Percentiles rank a stretch among this genome's conserved stretches.
Evolutionary conservation across 2,113 vertebrate species (phyloP).

Genomic region (Mixornis gularis): DNA sequence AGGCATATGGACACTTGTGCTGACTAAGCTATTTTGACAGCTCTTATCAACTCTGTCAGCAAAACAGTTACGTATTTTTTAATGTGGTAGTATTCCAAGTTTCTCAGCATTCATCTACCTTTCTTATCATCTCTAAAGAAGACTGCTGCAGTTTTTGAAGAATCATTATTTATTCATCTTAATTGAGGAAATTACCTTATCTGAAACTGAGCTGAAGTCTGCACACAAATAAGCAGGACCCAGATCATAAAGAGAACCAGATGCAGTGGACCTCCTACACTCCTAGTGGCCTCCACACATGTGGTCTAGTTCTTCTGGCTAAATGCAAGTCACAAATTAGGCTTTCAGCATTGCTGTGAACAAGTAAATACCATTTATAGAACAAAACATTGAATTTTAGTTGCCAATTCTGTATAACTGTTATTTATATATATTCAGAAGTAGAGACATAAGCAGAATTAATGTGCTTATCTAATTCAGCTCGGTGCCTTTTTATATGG

Average conservation of each 20-base stretch:
- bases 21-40: constrained; percentile 10
- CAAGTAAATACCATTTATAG: not conserved
- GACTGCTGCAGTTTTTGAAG: not conserved
- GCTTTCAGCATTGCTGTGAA: constrained; percentile 13
- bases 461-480: not conserved
- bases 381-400: constrained; percentile 28
- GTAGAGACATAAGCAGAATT: not conserved
- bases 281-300: not conserved
- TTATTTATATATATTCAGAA: constrained; percentile 22
- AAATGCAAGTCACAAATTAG: constrained; percentile 7
- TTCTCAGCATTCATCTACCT: not conserved
- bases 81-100: not conserved
- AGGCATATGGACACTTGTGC: constrained; percentile 55
- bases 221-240: not conserved
- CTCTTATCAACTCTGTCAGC: constrained; percentile 31
- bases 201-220: constrained; percentile 8
- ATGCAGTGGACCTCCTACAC: not conserved
- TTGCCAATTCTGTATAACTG: constrained; percentile 11
- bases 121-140: constrained; percentile 5
- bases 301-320: constrained; percentile 23
- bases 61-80: constrained; percentile 20
- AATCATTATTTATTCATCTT: constrained; percentile 5
- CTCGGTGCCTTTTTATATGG: not conserved
- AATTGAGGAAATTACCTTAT: not conserved
- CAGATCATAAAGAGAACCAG: not conserved